Evolutionary conservation across 2,797 vertebrate genomes (phyloP), one percentile per base, ranked within the genome.

Genomic region (Bradypodion ventrale): DNA sequence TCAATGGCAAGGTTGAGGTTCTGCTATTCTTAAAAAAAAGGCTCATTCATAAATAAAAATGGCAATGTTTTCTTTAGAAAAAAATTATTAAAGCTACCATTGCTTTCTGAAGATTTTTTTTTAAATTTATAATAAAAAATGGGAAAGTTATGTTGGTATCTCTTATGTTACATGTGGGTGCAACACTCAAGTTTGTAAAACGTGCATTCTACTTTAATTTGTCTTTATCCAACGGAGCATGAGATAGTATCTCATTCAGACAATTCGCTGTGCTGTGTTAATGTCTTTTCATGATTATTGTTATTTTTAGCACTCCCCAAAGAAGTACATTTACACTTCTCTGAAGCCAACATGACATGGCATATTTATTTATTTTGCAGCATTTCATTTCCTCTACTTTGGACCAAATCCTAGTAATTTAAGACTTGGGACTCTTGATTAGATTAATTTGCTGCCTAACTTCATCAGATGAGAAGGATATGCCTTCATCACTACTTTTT

Each of bases 161-260:
- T 63, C 16, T 79, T 70, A 23, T 75, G 15, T 7, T 65, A 37
- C 68, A 82, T 70, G 78, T 56, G n/a, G 87, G 88, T 88, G 79
- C 59, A 44, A 85, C 40, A 87, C 88, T 87, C 90, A 94, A 46
- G 42, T 86, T 83, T 40, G 84, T 4, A 83, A 77, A 85, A 80
- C 83, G 84, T 69, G 85, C 87, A 85, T 78, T 80, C 84, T 82
- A 78, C 78, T 76, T 70, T 63, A 1, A 52, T 88, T 91, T 85
- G 70, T 65, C 83, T 35, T 88, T 9, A 1, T 15, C 83, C 74
- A 46, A 80, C 15, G 1, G 0, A 72, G 86, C 7, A 66, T 44
- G 77, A 91, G 86, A 0, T 0, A 27, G 0, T 2, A 37, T 77
- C n/a, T 75, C 73, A 0, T 10, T n/a, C 74, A 70, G 49, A 77